These are phyloP conservation scores for Crotophaga sulcirostris DNA, from an alignment of 2,113 vertebrate species.

Conservation along the genomic window DNA sequence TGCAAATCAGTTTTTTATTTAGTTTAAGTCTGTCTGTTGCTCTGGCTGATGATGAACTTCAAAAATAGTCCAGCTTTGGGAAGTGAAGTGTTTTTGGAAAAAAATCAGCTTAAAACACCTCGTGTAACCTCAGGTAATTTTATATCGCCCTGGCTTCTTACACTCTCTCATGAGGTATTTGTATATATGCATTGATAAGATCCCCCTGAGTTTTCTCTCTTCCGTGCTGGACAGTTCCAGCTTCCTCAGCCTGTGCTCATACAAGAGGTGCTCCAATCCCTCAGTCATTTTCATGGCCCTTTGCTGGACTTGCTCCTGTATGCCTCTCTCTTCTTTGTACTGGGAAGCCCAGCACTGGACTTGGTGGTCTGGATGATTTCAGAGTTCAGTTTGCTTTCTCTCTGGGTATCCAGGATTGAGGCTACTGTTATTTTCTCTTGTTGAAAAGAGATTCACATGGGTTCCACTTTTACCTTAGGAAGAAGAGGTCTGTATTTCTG, in stretches of 20 bases:
- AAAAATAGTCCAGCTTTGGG: not conserved
- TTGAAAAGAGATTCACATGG: not conserved
- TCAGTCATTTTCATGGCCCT: not conserved
- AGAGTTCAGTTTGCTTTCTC: not conserved
- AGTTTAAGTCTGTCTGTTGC: not conserved
- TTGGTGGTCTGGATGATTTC: accelerated
- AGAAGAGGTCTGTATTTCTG: not conserved
- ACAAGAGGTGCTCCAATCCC: not conserved
- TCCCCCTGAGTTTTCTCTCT: not conserved
- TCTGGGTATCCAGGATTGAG: not conserved
- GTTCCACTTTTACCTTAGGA: not conserved
- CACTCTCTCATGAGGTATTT: not conserved
- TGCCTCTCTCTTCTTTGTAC: not conserved
- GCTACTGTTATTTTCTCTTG: not conserved
- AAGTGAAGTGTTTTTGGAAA: not conserved
- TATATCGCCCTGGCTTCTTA: not conserved
- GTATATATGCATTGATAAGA: not conserved
- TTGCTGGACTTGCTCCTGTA: not conserved
- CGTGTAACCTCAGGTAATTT: not conserved
- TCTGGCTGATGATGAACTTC: not conserved
- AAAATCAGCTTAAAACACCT: not conserved
- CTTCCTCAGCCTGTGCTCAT: not conserved
- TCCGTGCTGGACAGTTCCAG: not conserved
- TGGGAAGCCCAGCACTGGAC: not conserved
- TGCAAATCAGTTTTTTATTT: not conserved